These are phyloP conservation scores for Poecile montanus DNA, from an alignment of 2,797 vertebrate species.

Conservation along the genomic window DNA sequence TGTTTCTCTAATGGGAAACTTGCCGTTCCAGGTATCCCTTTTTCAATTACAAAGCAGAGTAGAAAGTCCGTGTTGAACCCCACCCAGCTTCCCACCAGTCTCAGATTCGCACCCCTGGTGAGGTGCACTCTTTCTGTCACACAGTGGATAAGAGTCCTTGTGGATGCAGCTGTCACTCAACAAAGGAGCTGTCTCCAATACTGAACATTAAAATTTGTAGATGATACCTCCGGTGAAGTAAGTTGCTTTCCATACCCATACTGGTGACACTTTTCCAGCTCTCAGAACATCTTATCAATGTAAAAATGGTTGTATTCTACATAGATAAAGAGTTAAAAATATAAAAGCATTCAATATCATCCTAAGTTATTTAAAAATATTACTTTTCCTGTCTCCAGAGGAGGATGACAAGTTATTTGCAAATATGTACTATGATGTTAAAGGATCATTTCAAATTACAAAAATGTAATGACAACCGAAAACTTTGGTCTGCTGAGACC, in stretches of 20 bases:
- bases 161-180: neutral
- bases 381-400: neutral
- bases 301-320: neutral
- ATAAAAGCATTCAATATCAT: neutral
- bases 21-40: neutral
- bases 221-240: neutral
- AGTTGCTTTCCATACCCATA: neutral
- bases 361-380: neutral
- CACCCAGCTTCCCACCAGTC: neutral
- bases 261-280: neutral
- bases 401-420: neutral
- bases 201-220: neutral
- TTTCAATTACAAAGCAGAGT: neutral
- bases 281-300: neutral
- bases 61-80: neutral
- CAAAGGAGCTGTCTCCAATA: neutral
- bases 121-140: neutral
- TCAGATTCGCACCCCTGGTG: neutral
- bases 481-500: neutral
- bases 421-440: neutral
- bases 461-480: neutral
- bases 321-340: neutral
- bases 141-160: neutral
- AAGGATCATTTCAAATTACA: neutral
- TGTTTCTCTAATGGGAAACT: neutral